Evolutionary conservation across 2,888 invertebrate genomes (phyloP).

Genomic region (Lasioglossum leucozonium): DNA sequence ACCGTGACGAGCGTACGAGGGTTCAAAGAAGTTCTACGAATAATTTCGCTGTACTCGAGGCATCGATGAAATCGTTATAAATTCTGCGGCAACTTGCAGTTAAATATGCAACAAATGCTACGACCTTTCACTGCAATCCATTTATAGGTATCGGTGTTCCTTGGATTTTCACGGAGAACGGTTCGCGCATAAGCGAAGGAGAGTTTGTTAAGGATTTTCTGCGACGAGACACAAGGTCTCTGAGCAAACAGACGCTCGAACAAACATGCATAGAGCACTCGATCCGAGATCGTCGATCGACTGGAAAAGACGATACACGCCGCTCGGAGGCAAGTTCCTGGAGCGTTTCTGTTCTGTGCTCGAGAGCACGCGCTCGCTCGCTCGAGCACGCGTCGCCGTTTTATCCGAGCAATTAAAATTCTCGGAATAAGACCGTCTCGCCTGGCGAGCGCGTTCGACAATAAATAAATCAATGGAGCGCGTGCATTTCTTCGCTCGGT

Average conservation of each 20-base stretch:
- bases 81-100: neutral
- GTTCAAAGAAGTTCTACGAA: too few relatives aligned
- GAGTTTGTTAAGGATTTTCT: neutral
- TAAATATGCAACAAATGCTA: neutral
- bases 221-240: neutral
- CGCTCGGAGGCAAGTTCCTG: neutral
- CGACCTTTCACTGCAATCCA: neutral
- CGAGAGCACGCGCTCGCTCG: neutral
- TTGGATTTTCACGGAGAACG: neutral
- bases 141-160: neutral
- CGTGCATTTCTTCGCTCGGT: conserved; percentile 73
- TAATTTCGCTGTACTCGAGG: too few relatives aligned
- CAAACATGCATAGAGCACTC: neutral
- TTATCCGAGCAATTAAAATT: conserved; percentile 68
- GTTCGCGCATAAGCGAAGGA: neutral
- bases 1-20: too few relatives aligned
- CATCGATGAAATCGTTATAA: neutral
- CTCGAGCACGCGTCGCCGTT: conserved; percentile 22
- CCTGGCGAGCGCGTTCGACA: conserved; percentile 59
- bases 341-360: neutral
- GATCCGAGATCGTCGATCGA: conserved; percentile 1
- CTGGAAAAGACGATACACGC: conserved; percentile 9
- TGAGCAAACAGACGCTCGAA: neutral
- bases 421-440: conserved; percentile 60
- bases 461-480: conserved; percentile 77